Evolutionary conservation across 2,113 vertebrate species (phyloP).

Genomic region (Syngnathoides biaculeatus): DNA sequence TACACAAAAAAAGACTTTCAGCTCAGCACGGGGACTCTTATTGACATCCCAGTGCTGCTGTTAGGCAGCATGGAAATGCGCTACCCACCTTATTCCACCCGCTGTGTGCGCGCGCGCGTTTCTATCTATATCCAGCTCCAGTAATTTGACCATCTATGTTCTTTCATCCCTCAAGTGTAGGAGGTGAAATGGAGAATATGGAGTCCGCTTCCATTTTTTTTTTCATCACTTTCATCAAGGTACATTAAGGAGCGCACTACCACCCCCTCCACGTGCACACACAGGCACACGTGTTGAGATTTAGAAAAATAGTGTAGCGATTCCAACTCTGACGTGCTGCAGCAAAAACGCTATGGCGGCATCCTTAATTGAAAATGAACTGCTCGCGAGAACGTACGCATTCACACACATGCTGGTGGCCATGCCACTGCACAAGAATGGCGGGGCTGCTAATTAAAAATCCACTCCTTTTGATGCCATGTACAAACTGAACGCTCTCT

Average conservation of each 20-base stretch:
- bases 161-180: constrained; percentile 42
- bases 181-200: constrained; percentile 53
- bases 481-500: neutral
- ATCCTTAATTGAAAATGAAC: neutral
- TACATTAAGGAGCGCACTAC: constrained; percentile 38
- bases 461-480: too few species aligned
- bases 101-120: constrained; percentile 24
- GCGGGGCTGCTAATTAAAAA: neutral
- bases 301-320: constrained; percentile 25
- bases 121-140: constrained; percentile 48
- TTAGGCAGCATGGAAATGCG: constrained; percentile 50
- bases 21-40: constrained; percentile 38
- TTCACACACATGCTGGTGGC: too few species aligned
- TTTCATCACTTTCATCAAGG: constrained; percentile 14
- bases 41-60: constrained; percentile 28
- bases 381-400: too few species aligned
- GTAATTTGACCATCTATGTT: constrained; percentile 45
- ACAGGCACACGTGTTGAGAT: constrained; percentile 8
- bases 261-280: constrained; percentile 5
- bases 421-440: neutral
- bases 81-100: constrained; percentile 57
- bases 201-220: constrained; percentile 39
- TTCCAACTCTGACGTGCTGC: constrained; percentile 41
- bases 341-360: neutral
- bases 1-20: constrained; percentile 34